A percentile compares a stretch with the other conserved stretches of the same genome.
phyloP scores from a whole-genome alignment of 2,113 vertebrate genomes.

The Podarcis raffonei region DNA sequence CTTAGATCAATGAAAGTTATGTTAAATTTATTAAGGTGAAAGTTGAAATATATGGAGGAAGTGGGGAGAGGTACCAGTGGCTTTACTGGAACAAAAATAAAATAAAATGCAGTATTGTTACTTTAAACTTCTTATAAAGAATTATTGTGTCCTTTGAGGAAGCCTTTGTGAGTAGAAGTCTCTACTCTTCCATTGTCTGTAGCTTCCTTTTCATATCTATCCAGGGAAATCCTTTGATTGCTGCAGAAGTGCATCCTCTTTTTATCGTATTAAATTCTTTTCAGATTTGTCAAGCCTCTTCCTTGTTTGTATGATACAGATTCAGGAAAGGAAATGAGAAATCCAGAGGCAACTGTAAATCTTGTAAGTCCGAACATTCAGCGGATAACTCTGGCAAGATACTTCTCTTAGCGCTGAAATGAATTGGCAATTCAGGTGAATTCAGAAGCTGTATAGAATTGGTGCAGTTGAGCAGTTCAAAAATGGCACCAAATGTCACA shows the following conservation, averaged over 20 bases:
- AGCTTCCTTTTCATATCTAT: background rate
- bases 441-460: background rate
- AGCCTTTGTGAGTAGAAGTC: background rate
- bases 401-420: background rate
- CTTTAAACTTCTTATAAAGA: background rate
- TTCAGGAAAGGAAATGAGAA: background rate
- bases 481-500: background rate
- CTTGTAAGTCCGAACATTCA: background rate
- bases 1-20: background rate
- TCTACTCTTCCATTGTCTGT: background rate
- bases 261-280: background rate
- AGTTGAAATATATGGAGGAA: background rate
- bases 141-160: background rate
- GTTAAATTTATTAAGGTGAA: background rate
- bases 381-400: background rate
- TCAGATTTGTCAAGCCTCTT: background rate
- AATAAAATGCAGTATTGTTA: background rate
- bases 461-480: background rate
- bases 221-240: background rate
- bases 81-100: background rate
- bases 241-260: background rate
- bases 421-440: background rate
- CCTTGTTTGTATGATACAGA: background rate
- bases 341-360: background rate
- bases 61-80: background rate